Conservation (phyloP, 2,888 invertebrate genomes). For the Andrena dorsata region DNA sequence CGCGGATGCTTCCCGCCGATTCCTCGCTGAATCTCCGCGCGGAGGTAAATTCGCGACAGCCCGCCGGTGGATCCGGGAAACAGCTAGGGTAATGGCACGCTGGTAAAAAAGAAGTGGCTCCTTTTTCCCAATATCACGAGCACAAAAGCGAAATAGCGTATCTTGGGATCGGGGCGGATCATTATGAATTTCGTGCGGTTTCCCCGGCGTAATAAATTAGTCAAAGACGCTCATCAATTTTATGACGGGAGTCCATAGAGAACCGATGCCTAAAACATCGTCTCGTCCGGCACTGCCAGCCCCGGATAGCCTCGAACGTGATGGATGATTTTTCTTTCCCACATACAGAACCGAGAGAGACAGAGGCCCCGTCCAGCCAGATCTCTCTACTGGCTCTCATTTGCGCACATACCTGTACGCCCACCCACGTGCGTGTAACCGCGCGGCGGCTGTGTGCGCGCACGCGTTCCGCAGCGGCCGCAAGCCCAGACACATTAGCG, state of each 20-base stretch:
- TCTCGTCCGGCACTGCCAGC: conserved; percentile 67
- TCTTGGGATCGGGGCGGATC: conserved; percentile 66
- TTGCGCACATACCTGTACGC: conserved; percentile 66
- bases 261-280: conserved; percentile 73
- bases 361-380: conserved; percentile 47
- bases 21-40: neutral
- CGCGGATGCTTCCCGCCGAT: neutral
- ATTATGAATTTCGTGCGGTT: conserved; percentile 82
- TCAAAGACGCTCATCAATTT: conserved; percentile 84
- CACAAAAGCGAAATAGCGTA: conserved; percentile 45
- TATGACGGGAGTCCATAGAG: conserved; percentile 77
- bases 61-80: neutral
- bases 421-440: conserved; percentile 72
- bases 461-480: conserved; percentile 42
- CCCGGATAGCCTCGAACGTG: conserved; percentile 81
- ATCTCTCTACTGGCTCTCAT: conserved; percentile 68
- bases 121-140: conserved; percentile 22
- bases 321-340: conserved; percentile 83
- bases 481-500: conserved; percentile 66
- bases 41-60: neutral
- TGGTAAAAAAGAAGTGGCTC: neutral
- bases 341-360: conserved; percentile 59
- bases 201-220: conserved; percentile 83
- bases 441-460: conserved; percentile 24
- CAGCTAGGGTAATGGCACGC: too few relatives aligned